Percentiles rank a stretch among this genome's conserved stretches.
Evolutionary conservation across 2,888 invertebrate genomes (phyloP).

Genomic region (Dorcus parallelipipedus): DNA sequence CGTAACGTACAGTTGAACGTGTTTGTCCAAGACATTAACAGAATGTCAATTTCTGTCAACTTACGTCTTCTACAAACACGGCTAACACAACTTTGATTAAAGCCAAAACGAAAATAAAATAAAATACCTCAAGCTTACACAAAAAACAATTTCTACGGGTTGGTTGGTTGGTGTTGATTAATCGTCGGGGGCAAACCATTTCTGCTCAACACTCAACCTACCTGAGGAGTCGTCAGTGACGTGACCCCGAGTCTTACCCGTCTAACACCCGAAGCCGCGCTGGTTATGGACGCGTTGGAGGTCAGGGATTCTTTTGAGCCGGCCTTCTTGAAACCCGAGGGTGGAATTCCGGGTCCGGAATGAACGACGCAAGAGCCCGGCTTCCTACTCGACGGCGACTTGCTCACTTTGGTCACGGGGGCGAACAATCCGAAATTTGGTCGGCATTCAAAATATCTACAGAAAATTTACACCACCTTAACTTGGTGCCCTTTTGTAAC

Average conservation of each 20-base stretch:
- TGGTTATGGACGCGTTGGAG: slow-evolving; percentile 50
- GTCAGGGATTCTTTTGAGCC: slow-evolving; percentile 82
- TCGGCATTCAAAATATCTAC: slow-evolving; percentile 90
- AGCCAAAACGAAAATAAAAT: no score
- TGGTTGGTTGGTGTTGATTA: slow-evolving; percentile 37
- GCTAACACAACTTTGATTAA: no score
- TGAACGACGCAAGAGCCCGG: slow-evolving; percentile 63
- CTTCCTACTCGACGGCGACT: slow-evolving; percentile 73
- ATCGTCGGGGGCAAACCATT: not conserved
- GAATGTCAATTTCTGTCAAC: no score
- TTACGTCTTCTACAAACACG: no score
- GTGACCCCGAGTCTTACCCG: slow-evolving; percentile 78
- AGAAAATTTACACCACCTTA: not conserved
- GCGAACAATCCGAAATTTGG: slow-evolving; percentile 92
- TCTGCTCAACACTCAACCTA: slow-evolving; percentile 51
- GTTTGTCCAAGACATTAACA: no score
- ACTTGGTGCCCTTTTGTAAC: not conserved
- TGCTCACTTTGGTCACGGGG: slow-evolving; percentile 84
- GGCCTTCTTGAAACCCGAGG: slow-evolving; percentile 61
- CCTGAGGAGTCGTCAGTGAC: slow-evolving; percentile 61
- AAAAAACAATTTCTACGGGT: not conserved
- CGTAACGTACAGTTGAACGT: no score
- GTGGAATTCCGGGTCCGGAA: slow-evolving; percentile 47
- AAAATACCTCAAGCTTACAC: no score
- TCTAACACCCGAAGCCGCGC: slow-evolving; percentile 54